Evolutionary conservation across 2,113 vertebrate species (phyloP), one percentile per base, ranked within the genome.

Genomic region (Todiramphus chloris): DNA sequence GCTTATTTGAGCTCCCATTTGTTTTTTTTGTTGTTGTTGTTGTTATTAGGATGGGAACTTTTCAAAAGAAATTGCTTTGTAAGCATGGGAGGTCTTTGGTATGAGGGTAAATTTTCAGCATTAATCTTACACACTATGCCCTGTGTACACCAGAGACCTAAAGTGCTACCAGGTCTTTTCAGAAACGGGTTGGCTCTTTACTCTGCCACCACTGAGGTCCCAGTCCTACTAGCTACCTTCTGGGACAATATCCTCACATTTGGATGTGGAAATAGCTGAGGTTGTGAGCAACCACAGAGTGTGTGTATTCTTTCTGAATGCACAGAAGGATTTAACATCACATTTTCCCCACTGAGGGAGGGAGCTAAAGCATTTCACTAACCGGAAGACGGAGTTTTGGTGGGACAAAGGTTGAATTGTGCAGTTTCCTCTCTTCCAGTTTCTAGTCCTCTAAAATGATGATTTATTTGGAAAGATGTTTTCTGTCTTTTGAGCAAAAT

Each of bases 391-490:
- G n/a, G 48, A 83, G 75, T 91, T 92, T 88, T 78, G 30, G 37
- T 63, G 64, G 72, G 83, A 37, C 3, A 6, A 70, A 90, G 37
- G 83, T 89, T 96, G 83, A 83, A 93, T 87, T 90, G 88, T 43
- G 75, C 2, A 2, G 23, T 46, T 94, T 92, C 33, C 72, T 89
- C 28, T 73, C 67, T 87, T 84, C 20, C 72, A 67, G 33, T 37
- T 60, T 51, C 80, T 83, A 27, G 81, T 90, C 27, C 43, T 75
- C 75, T 56, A 64, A 81, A 93, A 93, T 88, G 4, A 19, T 86
- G 55, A 86, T 91, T 69, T 93, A 74, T 89, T 70, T 94, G 75
- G 68, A 89, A 73, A 89, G 64, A 55, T 87, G 37, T 39, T 89
- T 92, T 83, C 25, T 67, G n/a, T 62, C 63, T 77, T 95, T 82